These are phyloP conservation scores for Nycteola revayana DNA, from an alignment of 2,888 invertebrate genomes.

Conservation along the genomic window DNA sequence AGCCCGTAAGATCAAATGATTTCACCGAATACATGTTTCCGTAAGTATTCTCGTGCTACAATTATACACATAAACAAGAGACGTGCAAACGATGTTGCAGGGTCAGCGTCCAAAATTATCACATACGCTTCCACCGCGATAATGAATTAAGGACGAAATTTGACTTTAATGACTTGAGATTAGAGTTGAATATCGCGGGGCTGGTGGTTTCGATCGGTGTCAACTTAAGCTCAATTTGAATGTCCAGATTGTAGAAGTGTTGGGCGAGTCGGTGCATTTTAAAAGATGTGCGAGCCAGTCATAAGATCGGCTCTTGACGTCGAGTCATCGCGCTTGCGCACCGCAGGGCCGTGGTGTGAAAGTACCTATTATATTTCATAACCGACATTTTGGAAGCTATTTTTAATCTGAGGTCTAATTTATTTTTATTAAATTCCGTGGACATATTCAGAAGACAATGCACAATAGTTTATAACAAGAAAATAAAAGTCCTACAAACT, in stretches of 20 bases:
- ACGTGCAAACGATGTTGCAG: conserved; percentile 18
- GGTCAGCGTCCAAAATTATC: conserved; percentile 27
- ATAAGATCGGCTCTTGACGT: conserved; percentile 38
- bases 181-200: conserved; percentile 13
- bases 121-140: conserved; percentile 4
- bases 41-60: conserved; percentile 5
- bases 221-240: conserved; percentile 32
- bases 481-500: no score
- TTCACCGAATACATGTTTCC: conserved; percentile 12
- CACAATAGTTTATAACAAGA: no score
- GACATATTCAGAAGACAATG: no score
- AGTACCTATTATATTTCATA: neutral
- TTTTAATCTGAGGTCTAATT: no score
- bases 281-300: conserved; percentile 34
- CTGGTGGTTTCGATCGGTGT: conserved; percentile 16
- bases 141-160: conserved; percentile 8
- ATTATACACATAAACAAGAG: conserved; percentile 11
- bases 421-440: no score
- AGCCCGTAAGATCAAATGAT: conserved; percentile 14
- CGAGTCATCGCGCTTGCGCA: conserved; percentile 46
- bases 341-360: conserved; percentile 6
- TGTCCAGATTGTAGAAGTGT: conserved; percentile 35
- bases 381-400: neutral
- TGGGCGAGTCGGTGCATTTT: conserved; percentile 32
- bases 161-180: conserved; percentile 7